These are phyloP conservation scores for Schizaphis graminum DNA, from an alignment of 2,888 invertebrate species.

Conservation along the genomic window DNA sequence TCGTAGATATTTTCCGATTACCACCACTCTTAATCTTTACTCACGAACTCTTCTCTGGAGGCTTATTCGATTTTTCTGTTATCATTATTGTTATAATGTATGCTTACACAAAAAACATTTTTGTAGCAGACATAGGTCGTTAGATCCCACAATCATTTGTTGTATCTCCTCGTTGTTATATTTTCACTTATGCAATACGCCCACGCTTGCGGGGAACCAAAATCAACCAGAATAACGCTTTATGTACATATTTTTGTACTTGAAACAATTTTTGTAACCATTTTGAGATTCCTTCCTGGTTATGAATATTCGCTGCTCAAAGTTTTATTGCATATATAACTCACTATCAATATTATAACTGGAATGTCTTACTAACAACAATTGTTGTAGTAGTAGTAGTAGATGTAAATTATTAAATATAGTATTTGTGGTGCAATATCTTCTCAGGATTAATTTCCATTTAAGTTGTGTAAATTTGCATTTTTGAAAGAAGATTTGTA, in stretches of 20 bases:
- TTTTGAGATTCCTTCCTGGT: background rate
- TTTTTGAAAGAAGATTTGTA: conserved; percentile 56
- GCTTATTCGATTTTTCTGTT: background rate
- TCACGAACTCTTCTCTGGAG: background rate
- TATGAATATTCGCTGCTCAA: background rate
- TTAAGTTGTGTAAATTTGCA: conserved; percentile 48
- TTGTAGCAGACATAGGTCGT: background rate
- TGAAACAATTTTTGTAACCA: background rate
- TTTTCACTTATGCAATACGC: background rate
- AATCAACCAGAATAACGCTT: background rate
- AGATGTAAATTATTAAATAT: background rate
- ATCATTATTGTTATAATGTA: background rate
- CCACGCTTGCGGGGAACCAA: background rate
- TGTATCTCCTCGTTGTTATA: background rate
- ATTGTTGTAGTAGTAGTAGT: background rate
- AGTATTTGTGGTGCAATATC: conserved; percentile 16
- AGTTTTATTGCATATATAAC: background rate
- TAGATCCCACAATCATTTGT: background rate
- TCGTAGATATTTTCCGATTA: background rate
- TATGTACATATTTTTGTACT: background rate
- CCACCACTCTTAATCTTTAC: background rate
- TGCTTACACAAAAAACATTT: background rate
- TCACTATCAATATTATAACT: background rate
- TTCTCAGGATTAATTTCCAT: conserved; percentile 51
- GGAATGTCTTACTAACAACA: background rate